These are phyloP conservation scores for Isichthys henryi DNA, from an alignment of 2,113 vertebrate genomes.

Conservation along the genomic window DNA sequence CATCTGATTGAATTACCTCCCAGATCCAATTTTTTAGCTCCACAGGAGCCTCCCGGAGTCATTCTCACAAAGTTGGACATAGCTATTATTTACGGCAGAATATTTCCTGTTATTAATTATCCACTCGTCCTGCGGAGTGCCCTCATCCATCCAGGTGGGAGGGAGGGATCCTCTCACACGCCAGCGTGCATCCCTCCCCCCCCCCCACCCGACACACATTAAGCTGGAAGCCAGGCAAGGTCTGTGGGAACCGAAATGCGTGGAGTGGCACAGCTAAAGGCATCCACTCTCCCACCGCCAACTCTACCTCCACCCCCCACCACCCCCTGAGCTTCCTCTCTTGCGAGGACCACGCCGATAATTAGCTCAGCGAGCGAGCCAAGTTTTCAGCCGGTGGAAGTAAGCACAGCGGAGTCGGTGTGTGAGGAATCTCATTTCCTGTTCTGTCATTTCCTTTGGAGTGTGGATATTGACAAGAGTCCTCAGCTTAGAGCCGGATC, in stretches of 20 bases:
- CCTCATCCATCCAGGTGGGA: constrained; percentile 19
- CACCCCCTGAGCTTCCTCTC: not conserved
- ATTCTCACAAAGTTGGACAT: constrained; percentile 31
- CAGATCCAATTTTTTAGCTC: constrained; percentile 22
- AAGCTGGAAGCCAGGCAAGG: not conserved
- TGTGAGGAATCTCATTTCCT: constrained; percentile 16
- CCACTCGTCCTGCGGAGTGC: constrained; percentile 27
- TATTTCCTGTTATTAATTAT: constrained; percentile 34
- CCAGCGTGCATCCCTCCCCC: not conserved
- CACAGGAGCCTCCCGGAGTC: constrained; percentile 21
- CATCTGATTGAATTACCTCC: constrained; percentile 24
- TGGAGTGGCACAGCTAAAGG: not conserved
- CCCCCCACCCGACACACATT: not conserved
- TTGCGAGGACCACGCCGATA: not conserved
- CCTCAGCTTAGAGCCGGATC: not conserved
- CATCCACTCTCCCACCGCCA: not conserved
- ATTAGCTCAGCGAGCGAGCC: constrained; percentile 7
- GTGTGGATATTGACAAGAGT: not conserved
- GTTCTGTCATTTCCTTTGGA: constrained; percentile 13
- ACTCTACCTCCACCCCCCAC: not conserved
- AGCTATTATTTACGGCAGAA: constrained; percentile 24
- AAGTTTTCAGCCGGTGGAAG: not conserved
- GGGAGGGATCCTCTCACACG: not conserved
- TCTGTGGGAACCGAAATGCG: not conserved
- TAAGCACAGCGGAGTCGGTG: not conserved